Conservation (phyloP, 2,113 vertebrate genomes). For the Calidris pugnax region DNA sequence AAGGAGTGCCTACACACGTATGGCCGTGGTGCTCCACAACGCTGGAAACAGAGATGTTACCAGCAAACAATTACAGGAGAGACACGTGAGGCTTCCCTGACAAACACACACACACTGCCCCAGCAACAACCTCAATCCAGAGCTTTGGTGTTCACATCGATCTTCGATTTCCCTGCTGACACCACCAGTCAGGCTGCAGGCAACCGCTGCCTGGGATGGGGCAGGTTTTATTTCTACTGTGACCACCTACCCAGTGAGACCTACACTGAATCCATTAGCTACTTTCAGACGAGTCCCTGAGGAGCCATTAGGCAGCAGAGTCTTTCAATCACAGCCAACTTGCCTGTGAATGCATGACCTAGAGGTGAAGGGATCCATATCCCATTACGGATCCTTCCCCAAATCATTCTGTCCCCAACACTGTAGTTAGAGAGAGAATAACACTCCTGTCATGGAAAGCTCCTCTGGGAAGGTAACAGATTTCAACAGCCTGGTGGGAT, state of each 20-base stretch:
- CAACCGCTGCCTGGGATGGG: not conserved
- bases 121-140: conserved; percentile 2
- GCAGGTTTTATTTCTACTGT: not conserved
- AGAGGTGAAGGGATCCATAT: conserved; percentile 61
- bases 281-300: not conserved
- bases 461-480: not conserved
- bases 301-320: not conserved
- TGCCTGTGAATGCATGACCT: conserved; percentile 23
- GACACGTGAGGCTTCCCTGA: not conserved
- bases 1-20: not conserved
- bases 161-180: not conserved
- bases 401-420: conserved; percentile 19
- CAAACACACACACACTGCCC: not conserved
- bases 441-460: not conserved
- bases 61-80: not conserved
- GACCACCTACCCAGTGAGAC: not conserved
- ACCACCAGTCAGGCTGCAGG: not conserved
- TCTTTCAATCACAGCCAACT: conserved; percentile 52
- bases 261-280: conserved; percentile 21
- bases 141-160: not conserved
- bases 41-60: not conserved
- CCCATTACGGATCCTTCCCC: conserved; percentile 37
- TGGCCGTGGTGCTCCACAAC: not conserved
- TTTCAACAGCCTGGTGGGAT: not conserved
- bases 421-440: not conserved